These are phyloP conservation scores for Psylliodes chrysocephalus DNA, from an alignment of 2,888 invertebrate species.

Conservation along the genomic window DNA sequence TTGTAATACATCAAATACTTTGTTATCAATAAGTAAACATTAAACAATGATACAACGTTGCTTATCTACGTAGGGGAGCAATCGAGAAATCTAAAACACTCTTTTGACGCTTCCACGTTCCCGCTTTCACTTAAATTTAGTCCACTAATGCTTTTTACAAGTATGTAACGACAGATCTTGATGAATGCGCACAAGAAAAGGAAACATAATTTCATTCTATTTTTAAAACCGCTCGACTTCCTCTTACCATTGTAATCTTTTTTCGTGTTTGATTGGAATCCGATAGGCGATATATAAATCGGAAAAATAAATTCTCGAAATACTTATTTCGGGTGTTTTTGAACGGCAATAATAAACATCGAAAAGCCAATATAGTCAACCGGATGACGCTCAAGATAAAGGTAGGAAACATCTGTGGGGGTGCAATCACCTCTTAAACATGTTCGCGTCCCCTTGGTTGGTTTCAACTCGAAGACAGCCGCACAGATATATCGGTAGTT, in stretches of 20 bases:
- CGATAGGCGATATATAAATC: constrained; percentile 6
- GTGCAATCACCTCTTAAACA: constrained; percentile 31
- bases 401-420: constrained; percentile 50
- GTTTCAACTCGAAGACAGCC: no score
- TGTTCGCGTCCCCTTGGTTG: not conserved
- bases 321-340: constrained; percentile 15
- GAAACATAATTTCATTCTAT: constrained; percentile 22
- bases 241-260: constrained; percentile 27
- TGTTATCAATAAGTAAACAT: no score
- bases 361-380: constrained; percentile 28
- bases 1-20: no score
- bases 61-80: no score
- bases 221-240: constrained; percentile 16
- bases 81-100: constrained; percentile 3
- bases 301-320: constrained; percentile 15
- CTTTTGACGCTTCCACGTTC: not conserved
- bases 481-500: no score
- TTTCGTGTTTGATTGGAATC: constrained; percentile 9
- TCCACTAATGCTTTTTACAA: constrained; percentile 3
- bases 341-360: constrained; percentile 27
- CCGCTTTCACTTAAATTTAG: constrained; percentile 1
- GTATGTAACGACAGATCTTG: constrained; percentile 8
- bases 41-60: no score
- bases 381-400: constrained; percentile 44
- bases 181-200: constrained; percentile 8